Conservation (phyloP, 2,888 invertebrate genomes). For the Baccha elongata region DNA sequence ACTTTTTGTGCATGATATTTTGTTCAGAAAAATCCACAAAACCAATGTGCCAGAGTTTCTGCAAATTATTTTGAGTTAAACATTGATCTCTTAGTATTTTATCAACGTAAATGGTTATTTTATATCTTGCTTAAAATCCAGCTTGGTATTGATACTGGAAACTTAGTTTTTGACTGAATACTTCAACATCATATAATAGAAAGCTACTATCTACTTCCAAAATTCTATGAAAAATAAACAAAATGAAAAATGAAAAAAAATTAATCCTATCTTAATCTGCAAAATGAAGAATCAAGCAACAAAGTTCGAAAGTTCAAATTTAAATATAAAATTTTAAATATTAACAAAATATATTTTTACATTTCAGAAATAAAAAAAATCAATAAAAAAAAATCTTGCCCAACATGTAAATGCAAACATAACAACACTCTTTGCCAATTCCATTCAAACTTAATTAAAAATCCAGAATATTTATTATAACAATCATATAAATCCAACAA, state of each 20-base stretch:
- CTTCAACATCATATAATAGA: no score
- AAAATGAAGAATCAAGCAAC: constrained; percentile 66
- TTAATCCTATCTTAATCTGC: no score
- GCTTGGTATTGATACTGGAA: no score
- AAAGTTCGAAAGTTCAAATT: constrained; percentile 36
- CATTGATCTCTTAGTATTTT: no score
- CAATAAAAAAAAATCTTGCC: constrained; percentile 56
- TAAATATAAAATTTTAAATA: not conserved
- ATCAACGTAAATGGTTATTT: no score
- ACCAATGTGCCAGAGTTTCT: no score
- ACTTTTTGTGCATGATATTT: no score
- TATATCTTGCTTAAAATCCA: no score
- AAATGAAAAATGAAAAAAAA: not conserved
- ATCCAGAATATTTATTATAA: constrained; percentile 22
- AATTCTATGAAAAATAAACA: not conserved
- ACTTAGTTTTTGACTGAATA: no score
- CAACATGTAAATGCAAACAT: constrained; percentile 36
- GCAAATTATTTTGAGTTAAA: no score
- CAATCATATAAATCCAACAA: constrained; percentile 49
- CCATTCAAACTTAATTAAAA: not conserved
- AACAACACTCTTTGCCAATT: constrained; percentile 36
- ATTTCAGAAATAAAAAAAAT: constrained; percentile 44
- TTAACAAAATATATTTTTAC: constrained; percentile 44
- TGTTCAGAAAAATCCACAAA: no score
- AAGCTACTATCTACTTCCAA: no score